These are phyloP conservation scores for Acanthopleura granulata DNA, from an alignment of 2,888 invertebrate genomes.

Conservation along the genomic window DNA sequence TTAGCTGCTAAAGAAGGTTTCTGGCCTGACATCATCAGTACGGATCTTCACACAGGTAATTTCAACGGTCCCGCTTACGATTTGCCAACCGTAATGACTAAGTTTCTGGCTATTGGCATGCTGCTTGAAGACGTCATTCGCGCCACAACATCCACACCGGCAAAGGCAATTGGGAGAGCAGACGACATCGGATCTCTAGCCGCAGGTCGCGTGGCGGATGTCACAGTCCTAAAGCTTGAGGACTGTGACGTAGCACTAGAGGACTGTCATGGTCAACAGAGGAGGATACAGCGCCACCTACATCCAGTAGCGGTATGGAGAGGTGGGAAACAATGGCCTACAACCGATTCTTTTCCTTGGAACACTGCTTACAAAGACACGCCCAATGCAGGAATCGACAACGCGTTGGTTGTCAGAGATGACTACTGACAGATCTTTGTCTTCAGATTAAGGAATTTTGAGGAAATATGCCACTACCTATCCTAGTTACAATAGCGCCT, in stretches of 20 bases:
- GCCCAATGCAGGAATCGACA: no score
- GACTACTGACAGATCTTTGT: no score
- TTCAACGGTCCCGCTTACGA: conserved; percentile 57
- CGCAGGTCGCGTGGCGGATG: conserved; percentile 49
- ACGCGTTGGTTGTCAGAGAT: no score
- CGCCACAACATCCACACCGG: conserved; percentile 54
- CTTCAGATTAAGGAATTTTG: no score
- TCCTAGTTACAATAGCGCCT: no score
- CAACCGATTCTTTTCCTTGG: not conserved
- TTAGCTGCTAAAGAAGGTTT: conserved; percentile 42
- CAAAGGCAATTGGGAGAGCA: conserved; percentile 38
- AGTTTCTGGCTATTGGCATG: conserved; percentile 60
- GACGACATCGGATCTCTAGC: conserved; percentile 41
- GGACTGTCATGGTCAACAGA: conserved; percentile 47
- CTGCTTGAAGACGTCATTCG: conserved; percentile 49
- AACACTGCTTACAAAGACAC: no score
- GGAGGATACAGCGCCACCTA: conserved; percentile 39
- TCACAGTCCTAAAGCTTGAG: conserved; percentile 51
- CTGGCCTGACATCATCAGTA: conserved; percentile 58
- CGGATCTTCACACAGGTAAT: conserved; percentile 53
- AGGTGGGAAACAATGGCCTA: conserved; percentile 30
- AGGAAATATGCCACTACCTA: no score
- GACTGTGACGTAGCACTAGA: conserved; percentile 47
- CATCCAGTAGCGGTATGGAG: conserved; percentile 55
- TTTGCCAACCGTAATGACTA: conserved; percentile 55